Percentiles rank a stretch among this genome's conserved stretches.
These are phyloP conservation scores for Brachylomia viminalis DNA, from an alignment of 2,888 invertebrate genomes.

Conservation along the genomic window DNA sequence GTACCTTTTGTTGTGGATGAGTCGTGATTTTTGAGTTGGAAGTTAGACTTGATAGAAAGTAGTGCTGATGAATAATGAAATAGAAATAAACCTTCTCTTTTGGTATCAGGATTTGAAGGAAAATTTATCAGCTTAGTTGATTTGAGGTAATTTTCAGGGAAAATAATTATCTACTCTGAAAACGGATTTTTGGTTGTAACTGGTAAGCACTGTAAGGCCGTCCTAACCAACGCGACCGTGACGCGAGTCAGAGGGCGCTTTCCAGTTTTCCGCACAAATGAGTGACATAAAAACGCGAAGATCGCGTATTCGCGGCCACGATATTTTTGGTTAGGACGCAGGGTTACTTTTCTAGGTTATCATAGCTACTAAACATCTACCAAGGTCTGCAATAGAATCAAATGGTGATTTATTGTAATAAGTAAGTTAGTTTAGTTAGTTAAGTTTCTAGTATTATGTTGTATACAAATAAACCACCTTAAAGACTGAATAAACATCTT, in stretches of 20 bases:
- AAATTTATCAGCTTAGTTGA: background rate
- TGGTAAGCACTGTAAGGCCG: too few species aligned
- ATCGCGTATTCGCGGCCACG: too few species aligned
- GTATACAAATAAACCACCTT: constrained; percentile 28
- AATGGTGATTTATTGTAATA: constrained; percentile 19
- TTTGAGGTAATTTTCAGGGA: background rate
- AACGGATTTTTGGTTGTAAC: too few species aligned
- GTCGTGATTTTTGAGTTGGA: constrained; percentile 36
- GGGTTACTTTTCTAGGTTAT: too few species aligned
- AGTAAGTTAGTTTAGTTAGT: too few species aligned
- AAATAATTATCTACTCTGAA: background rate
- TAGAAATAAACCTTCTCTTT: constrained; percentile 1
- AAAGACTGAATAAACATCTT: constrained; percentile 1
- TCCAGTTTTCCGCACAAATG: too few species aligned
- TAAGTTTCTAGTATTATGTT: too few species aligned
- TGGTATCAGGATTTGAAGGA: background rate
- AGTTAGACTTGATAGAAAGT: constrained; percentile 24
- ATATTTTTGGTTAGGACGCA: too few species aligned
- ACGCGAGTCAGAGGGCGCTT: too few species aligned
- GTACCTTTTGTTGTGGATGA: constrained; percentile 63
- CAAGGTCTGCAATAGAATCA: constrained; percentile 16
- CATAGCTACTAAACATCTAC: too few species aligned
- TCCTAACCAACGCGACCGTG: too few species aligned
- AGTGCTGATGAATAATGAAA: constrained; percentile 1
- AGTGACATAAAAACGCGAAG: too few species aligned